Evolutionary conservation across 2,888 invertebrate genomes (phyloP).

Genomic region (Drosophila mayaguana): DNA sequence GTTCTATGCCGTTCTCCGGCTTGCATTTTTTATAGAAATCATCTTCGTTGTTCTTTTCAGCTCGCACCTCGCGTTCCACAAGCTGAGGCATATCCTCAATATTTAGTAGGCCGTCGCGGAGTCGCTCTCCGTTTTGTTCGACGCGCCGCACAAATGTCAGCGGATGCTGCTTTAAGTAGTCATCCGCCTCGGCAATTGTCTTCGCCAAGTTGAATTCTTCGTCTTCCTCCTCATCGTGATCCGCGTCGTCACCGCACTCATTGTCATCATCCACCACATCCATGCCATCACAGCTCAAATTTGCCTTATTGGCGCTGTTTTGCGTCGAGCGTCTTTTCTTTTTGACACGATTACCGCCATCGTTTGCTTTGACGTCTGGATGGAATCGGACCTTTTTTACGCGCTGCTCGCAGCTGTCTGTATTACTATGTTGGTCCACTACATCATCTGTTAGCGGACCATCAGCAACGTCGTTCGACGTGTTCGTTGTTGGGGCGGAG

Average conservation of each 20-base stretch:
- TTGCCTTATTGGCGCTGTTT: conserved; percentile 13
- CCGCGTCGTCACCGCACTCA: conserved; percentile 32
- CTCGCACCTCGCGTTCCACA: conserved; percentile 16
- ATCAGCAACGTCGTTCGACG: conserved; percentile 32
- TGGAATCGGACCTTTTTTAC: conserved; percentile 77
- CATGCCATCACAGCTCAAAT: conserved; percentile 63
- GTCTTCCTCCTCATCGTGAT: conserved; percentile 54
- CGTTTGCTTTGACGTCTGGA: conserved; percentile 77
- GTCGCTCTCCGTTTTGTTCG: conserved; percentile 58
- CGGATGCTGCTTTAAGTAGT: conserved; percentile 77
- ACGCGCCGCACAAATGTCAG: conserved; percentile 76
- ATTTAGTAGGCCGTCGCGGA: conserved; percentile 61
- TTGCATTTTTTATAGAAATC: conserved; percentile 68
- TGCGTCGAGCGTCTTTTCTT: conserved; percentile 60
- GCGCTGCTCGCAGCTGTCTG: conserved; percentile 62
- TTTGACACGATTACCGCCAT: conserved; percentile 75
- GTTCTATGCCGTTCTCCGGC: conserved; percentile 81
- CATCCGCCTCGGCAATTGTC: conserved; percentile 74
- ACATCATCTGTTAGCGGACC: conserved; percentile 24
- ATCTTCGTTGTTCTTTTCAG: conserved; percentile 52
- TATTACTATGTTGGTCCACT: conserved; percentile 35
- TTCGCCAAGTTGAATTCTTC: conserved; percentile 74
- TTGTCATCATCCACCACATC: conserved; percentile 55
- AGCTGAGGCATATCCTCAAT: conserved; percentile 60
- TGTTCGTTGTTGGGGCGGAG: conserved; percentile 26